Conservation (phyloP, 2,888 invertebrate genomes). For the Girardia tigrina region DNA sequence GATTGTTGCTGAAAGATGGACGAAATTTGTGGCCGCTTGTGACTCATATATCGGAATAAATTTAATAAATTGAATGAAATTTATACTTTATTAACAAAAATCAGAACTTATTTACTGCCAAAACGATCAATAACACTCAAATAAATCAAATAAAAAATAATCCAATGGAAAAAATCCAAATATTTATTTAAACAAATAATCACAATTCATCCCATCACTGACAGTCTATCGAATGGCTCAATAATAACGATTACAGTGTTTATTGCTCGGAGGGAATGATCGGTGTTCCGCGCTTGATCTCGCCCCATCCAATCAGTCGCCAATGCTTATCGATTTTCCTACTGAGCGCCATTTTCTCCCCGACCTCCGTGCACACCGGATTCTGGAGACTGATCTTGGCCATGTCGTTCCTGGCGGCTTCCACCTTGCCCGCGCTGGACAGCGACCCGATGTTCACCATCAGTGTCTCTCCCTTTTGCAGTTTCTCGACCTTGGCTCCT, state of each 20-base stretch:
- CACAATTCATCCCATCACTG: too few species aligned
- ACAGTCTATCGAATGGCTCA: neutral
- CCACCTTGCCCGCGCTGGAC: constrained; percentile 86
- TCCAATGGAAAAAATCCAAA: too few species aligned
- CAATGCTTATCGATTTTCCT: constrained; percentile 97
- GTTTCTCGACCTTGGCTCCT: constrained; percentile 83
- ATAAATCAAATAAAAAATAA: too few species aligned
- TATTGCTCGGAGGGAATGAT: constrained; percentile 60
- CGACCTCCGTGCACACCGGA: constrained; percentile 94
- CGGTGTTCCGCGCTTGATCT: constrained; percentile 88
- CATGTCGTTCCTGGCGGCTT: constrained; percentile 84
- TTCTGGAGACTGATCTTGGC: constrained; percentile 89
- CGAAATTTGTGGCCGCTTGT: too few species aligned
- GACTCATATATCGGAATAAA: too few species aligned
- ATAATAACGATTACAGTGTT: neutral
- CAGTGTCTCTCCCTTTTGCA: constrained; percentile 74
- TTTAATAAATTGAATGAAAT: too few species aligned
- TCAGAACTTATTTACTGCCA: too few species aligned
- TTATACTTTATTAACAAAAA: too few species aligned
- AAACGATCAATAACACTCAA: too few species aligned
- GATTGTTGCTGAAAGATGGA: too few species aligned
- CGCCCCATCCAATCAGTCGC: constrained; percentile 99
- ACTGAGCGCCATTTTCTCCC: constrained; percentile 96
- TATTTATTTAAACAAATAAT: too few species aligned
- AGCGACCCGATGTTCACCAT: constrained; percentile 96